A percentile compares a stretch with the other conserved stretches of the same genome.
Conservation (phyloP, 1,140 invertebrate genomes). For the Hypothenemus hampei region DNA sequence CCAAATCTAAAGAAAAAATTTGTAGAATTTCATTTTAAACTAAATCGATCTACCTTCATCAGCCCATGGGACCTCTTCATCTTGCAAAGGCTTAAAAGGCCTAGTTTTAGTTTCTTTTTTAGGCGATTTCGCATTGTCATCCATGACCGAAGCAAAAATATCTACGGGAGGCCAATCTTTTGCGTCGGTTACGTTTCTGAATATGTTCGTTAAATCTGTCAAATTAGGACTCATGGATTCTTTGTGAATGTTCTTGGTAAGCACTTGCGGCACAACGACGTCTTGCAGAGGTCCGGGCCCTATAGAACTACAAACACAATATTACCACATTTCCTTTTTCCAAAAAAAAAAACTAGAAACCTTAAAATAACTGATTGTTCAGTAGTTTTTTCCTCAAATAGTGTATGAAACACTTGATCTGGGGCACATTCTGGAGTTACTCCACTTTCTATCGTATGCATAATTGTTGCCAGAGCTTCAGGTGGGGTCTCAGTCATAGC, state of each 20-base stretch:
- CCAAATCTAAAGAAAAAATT: constrained; percentile 9
- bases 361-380: constrained; percentile 23
- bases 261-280: constrained; percentile 34
- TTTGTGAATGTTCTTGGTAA: constrained; percentile 29
- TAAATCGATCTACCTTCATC: constrained; percentile 21
- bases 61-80: constrained; percentile 34
- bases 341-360: not conserved
- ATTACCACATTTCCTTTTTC: not conserved
- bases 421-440: constrained; percentile 29
- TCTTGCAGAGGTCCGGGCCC: constrained; percentile 37
- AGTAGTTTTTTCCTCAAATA: constrained; percentile 31
- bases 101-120: constrained; percentile 7
- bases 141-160: constrained; percentile 27
- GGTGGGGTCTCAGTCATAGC: constrained; percentile 31
- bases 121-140: constrained; percentile 14
- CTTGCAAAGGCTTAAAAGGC: constrained; percentile 26
- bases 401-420: constrained; percentile 33
- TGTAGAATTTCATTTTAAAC: not conserved
- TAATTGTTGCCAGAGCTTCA: constrained; percentile 34
- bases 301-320: constrained; percentile 28
- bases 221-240: constrained; percentile 23
- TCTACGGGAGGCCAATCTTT: constrained; percentile 25
- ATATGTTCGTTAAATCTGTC: constrained; percentile 24
- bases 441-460: constrained; percentile 37
- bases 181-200: constrained; percentile 24